These are phyloP conservation scores for Epicampocera succincta DNA, from an alignment of 2,888 invertebrate species.

Conservation along the genomic window DNA sequence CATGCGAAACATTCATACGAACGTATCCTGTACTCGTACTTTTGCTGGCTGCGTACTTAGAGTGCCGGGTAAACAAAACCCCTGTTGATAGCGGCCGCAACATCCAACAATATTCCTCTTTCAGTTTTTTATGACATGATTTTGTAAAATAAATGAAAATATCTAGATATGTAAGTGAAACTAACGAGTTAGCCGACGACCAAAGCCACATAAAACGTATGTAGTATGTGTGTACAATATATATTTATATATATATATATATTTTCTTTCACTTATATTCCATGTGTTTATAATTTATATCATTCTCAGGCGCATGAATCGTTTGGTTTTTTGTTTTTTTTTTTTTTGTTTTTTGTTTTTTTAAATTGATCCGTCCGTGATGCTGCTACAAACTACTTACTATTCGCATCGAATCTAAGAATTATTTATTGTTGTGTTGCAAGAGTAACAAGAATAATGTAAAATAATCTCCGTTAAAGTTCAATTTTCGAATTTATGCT, in stretches of 20 bases:
- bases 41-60: neutral
- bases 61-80: constrained; percentile 42
- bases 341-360: too few relatives aligned
- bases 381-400: constrained; percentile 52
- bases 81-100: constrained; percentile 63
- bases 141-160: constrained; percentile 2
- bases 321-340: too few relatives aligned
- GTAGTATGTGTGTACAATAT: too few relatives aligned
- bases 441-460: constrained; percentile 47
- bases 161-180: constrained; percentile 28
- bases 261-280: constrained; percentile 43
- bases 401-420: constrained; percentile 26
- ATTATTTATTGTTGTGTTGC: constrained; percentile 40
- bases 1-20: constrained; percentile 41
- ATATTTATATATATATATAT: too few relatives aligned
- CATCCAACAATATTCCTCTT: constrained; percentile 43
- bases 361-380: constrained; percentile 66
- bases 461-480: constrained; percentile 60
- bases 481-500: constrained; percentile 56
- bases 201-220: too few relatives aligned
- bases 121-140: constrained; percentile 8
- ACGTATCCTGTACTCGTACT: constrained; percentile 14
- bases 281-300: constrained; percentile 67
- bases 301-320: constrained; percentile 67
- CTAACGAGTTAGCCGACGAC: constrained; percentile 62